A percentile compares a stretch with the other conserved stretches of the same genome.
Evolutionary conservation across 1,140 invertebrate species (phyloP).

Genomic region (Brevipalpus yothersi): DNA sequence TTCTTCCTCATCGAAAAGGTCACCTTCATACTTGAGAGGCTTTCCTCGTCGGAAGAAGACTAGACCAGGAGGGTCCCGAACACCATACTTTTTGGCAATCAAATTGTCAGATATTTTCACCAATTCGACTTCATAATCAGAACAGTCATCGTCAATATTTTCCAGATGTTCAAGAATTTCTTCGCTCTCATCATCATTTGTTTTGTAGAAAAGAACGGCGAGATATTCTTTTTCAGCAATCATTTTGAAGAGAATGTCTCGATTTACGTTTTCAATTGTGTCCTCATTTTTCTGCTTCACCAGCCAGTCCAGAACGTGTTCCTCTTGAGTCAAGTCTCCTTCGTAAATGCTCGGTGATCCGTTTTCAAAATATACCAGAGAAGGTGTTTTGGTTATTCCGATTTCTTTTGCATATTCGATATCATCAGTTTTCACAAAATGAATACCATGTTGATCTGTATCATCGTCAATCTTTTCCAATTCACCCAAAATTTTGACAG

Average conservation of each 20-base stretch:
- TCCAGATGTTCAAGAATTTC: slow-evolving; percentile 50
- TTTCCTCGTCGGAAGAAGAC: slow-evolving; percentile 76
- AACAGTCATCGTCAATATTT: slow-evolving; percentile 68
- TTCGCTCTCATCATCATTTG: slow-evolving; percentile 28
- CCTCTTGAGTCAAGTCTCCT: slow-evolving; percentile 15
- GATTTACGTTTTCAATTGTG: slow-evolving; percentile 69
- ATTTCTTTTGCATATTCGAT: slow-evolving; percentile 55
- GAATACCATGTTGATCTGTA: slow-evolving; percentile 66
- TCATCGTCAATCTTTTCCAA: slow-evolving; percentile 83
- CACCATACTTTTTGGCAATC: slow-evolving; percentile 85
- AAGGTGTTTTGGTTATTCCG: slow-evolving; percentile 54
- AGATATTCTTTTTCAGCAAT: slow-evolving; percentile 76
- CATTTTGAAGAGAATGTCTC: slow-evolving; percentile 54
- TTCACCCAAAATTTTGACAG: slow-evolving; percentile 55
- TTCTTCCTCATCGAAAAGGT: slow-evolving; percentile 50
- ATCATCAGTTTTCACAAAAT: slow-evolving; percentile 81
- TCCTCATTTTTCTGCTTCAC: slow-evolving; percentile 60
- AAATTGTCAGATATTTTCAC: slow-evolving; percentile 64
- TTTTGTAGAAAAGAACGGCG: slow-evolving; percentile 77
- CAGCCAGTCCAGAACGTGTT: slow-evolving; percentile 16
- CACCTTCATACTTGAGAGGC: slow-evolving; percentile 65
- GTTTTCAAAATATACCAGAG: slow-evolving; percentile 16
- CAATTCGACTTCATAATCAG: slow-evolving; percentile 71
- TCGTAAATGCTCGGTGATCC: slow-evolving; percentile 11
- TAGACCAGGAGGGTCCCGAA: slow-evolving; percentile 59